A percentile compares a stretch with the other conserved stretches of the same genome.
Conservation (phyloP, 2,888 invertebrate species). For the Aporophyla nigra region DNA sequence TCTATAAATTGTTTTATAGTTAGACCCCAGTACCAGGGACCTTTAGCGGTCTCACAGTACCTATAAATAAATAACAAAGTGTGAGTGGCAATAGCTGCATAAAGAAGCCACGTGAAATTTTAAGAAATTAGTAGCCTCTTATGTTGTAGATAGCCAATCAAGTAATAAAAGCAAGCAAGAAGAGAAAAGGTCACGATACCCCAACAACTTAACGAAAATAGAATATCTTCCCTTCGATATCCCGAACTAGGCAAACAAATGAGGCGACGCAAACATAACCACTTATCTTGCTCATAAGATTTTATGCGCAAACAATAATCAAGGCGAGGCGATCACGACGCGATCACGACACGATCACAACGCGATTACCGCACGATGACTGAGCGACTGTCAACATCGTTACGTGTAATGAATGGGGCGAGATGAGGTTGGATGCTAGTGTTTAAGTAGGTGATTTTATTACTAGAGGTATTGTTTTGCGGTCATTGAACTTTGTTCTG, state of each 20-base stretch:
- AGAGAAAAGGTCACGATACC: slow-evolving; percentile 1
- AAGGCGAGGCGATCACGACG: slow-evolving; percentile 27
- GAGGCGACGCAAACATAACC: slow-evolving; percentile 46
- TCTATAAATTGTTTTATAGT: too few species aligned
- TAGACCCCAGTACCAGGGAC: too few species aligned
- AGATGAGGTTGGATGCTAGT: slow-evolving; percentile 18
- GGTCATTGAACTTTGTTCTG: slow-evolving; percentile 23
- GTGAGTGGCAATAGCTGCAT: neutral
- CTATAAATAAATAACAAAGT: neutral
- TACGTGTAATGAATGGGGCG: slow-evolving; percentile 49
- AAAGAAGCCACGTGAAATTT: neutral
- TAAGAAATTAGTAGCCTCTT: neutral
- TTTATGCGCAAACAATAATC: slow-evolving; percentile 62
- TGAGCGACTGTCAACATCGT: slow-evolving; percentile 54
- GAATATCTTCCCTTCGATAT: slow-evolving; percentile 21
- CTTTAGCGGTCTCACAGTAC: too few species aligned
- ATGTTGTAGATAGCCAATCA: neutral
- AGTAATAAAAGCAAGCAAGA: slow-evolving; percentile 1
- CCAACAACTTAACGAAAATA: neutral
- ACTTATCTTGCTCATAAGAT: slow-evolving; percentile 55
- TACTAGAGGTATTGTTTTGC: neutral
- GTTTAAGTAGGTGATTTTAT: slow-evolving; percentile 37
- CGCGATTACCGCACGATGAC: slow-evolving; percentile 53
- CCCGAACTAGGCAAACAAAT: slow-evolving; percentile 33
- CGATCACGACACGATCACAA: slow-evolving; percentile 51